Percentiles rank a stretch among this genome's conserved stretches.
These are phyloP conservation scores for Dasysyrphus tricinctus DNA, from an alignment of 2,888 invertebrate genomes.

Conservation along the genomic window DNA sequence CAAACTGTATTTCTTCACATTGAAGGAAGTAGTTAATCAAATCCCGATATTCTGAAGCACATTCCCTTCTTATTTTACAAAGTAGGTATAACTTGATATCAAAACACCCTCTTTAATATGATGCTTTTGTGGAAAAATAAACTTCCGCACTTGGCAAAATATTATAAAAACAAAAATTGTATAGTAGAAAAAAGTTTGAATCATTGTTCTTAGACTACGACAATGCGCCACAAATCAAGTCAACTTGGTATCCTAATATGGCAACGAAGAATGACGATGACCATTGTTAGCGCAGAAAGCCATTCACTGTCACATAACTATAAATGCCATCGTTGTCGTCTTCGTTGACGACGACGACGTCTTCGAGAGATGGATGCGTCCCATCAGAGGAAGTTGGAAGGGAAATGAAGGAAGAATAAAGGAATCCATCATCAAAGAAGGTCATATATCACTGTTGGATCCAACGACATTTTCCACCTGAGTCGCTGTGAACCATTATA, in stretches of 20 bases:
- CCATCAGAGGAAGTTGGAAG: constrained; percentile 33
- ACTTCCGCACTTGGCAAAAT: constrained; percentile 28
- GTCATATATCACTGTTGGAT: constrained; percentile 73
- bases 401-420: constrained; percentile 25
- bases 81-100: constrained; percentile 12
- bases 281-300: constrained; percentile 63
- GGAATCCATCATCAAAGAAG: constrained; percentile 72
- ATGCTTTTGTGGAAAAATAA: background rate
- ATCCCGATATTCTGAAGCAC: background rate
- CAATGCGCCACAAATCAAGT: constrained; percentile 73
- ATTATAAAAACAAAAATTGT: background rate
- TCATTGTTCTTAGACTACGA: constrained; percentile 62
- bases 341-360: background rate
- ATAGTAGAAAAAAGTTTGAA: constrained; percentile 49
- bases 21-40: background rate
- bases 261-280: constrained; percentile 49
- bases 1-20: background rate
- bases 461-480: constrained; percentile 72
- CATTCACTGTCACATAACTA: constrained; percentile 65
- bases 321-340: constrained; percentile 51
- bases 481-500: constrained; percentile 44
- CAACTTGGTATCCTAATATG: constrained; percentile 60
- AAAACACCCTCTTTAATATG: background rate
- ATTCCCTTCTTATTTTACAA: background rate
- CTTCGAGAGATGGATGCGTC: constrained; percentile 33